Evolutionary conservation across 2,797 vertebrate species (phyloP).

Genomic region (Sternarchorhynchus goeldii): DNA sequence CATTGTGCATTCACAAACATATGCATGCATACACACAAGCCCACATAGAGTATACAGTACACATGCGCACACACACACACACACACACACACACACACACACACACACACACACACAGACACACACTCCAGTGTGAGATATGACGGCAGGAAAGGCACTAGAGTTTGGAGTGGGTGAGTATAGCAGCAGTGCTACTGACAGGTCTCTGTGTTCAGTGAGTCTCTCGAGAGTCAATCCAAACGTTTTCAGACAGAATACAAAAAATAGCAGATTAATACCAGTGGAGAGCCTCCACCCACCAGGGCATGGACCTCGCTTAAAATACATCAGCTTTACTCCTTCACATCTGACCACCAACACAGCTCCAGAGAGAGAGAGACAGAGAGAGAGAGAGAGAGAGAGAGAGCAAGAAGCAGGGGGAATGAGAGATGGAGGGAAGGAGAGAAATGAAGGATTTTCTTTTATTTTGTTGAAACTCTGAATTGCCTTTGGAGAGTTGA

Average conservation of each 20-base stretch:
- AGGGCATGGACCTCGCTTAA: conserved; percentile 72
- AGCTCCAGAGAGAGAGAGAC: background rate
- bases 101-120: conserved; percentile 39
- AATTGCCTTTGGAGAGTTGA: conserved; percentile 41
- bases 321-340: conserved; percentile 65
- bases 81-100: conserved; percentile 40
- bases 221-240: conserved; percentile 77
- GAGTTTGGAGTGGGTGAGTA: conserved; percentile 75
- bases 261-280: conserved; percentile 83
- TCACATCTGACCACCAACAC: conserved; percentile 38
- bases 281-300: conserved; percentile 75
- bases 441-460: background rate
- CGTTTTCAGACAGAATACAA: conserved; percentile 73
- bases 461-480: conserved; percentile 27
- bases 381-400: background rate
- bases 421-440: conserved; percentile 17
- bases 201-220: conserved; percentile 51
- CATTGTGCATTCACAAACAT: conserved; percentile 4
- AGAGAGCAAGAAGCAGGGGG: background rate
- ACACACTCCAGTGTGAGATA: conserved; percentile 47
- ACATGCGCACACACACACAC: conserved; percentile 1
- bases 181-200: conserved; percentile 64
- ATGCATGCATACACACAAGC: background rate
- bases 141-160: conserved; percentile 73
- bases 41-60: conserved; percentile 10